These are phyloP conservation scores for Ferrisia virgata DNA, from an alignment of 2,888 invertebrate genomes.

Conservation along the genomic window DNA sequence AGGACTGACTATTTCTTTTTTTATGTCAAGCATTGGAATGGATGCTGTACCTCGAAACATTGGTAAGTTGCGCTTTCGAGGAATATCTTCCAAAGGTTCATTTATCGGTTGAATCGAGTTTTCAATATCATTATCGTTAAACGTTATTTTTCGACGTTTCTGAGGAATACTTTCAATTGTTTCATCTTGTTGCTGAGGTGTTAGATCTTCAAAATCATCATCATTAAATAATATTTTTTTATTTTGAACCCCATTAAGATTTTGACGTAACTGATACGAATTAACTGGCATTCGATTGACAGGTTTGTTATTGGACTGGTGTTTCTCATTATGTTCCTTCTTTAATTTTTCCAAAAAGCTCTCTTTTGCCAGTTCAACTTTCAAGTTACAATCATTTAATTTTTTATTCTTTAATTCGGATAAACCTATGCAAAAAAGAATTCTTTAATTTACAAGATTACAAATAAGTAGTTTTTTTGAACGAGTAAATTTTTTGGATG, in stretches of 20 bases:
- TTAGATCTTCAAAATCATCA: neutral
- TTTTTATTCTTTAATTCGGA: neutral
- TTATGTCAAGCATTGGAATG: neutral
- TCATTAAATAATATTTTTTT: slow-evolving; percentile 15
- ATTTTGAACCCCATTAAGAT: neutral
- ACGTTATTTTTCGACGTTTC: too few relatives aligned
- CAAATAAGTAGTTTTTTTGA: neutral
- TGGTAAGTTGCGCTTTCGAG: slow-evolving; percentile 38
- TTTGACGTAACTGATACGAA: neutral
- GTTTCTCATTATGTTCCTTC: slow-evolving; percentile 27
- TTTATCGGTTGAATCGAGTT: neutral
- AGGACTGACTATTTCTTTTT: neutral
- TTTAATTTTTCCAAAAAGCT: slow-evolving; percentile 32
- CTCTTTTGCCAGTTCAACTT: slow-evolving; percentile 34
- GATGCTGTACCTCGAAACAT: slow-evolving; percentile 43
- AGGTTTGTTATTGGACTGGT: neutral
- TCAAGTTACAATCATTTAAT: neutral
- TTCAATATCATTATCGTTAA: neutral
- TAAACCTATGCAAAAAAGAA: neutral
- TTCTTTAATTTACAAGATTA: neutral
- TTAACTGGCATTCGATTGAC: neutral
- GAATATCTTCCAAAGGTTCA: neutral
- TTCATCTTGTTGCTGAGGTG: neutral
- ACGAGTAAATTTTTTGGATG: neutral
- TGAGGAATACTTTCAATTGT: neutral